Evolutionary conservation across 1,140 invertebrate genomes (phyloP).

Genomic region (Nasonia vitripennis): DNA sequence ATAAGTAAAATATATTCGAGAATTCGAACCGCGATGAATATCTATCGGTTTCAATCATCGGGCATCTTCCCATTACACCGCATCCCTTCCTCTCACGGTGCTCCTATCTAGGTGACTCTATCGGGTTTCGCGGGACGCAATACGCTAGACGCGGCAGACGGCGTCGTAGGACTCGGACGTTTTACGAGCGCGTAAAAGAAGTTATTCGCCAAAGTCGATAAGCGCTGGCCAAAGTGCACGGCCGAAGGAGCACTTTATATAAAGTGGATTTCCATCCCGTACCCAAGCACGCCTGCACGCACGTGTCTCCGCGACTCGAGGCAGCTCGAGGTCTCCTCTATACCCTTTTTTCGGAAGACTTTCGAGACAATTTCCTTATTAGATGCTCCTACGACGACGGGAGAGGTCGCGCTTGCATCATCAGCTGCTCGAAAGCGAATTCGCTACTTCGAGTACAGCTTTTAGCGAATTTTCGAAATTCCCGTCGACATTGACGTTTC

Average conservation of each 20-base stretch:
- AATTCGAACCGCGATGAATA: neutral
- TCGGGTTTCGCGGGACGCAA: neutral
- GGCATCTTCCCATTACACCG: neutral
- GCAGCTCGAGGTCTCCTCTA: neutral
- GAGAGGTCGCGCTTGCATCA: neutral
- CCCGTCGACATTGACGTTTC: neutral
- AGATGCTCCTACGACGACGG: neutral
- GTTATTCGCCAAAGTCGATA: constrained; percentile 62
- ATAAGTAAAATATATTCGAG: neutral
- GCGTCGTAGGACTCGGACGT: constrained; percentile 20
- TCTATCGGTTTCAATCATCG: neutral
- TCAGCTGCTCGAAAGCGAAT: constrained; percentile 5
- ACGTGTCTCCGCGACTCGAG: neutral
- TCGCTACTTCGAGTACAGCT: neutral
- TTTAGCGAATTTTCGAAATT: constrained; percentile 18
- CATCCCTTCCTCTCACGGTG: neutral
- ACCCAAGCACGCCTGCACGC: neutral
- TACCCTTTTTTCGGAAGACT: neutral
- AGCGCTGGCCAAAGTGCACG: constrained; percentile 59
- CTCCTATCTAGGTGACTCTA: neutral
- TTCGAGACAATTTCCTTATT: constrained; percentile 20
- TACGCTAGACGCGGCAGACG: neutral
- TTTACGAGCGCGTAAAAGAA: constrained; percentile 56
- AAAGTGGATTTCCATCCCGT: constrained; percentile 62
- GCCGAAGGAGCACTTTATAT: constrained; percentile 66